phyloP scores from a whole-genome alignment of 2,797 vertebrate genomes.

The Micrastur ruficollis region DNA sequence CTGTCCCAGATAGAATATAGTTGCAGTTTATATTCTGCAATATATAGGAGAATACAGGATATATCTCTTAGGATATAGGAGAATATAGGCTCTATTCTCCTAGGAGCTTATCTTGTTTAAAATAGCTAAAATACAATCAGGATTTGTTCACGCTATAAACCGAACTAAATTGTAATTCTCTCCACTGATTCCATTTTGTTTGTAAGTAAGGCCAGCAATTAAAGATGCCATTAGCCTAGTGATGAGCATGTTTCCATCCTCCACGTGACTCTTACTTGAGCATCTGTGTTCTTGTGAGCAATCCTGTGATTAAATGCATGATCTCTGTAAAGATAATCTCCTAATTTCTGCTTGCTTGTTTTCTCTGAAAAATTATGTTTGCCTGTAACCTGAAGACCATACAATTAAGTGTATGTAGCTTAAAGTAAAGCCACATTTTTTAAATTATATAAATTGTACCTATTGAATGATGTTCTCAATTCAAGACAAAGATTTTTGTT shows the following conservation, averaged over 20 bases:
- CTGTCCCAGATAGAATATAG: neutral
- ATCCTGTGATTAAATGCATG: slow-evolving; percentile 1
- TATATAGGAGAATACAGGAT: neutral
- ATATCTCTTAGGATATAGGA: neutral
- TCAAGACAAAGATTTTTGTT: neutral
- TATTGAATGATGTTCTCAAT: neutral
- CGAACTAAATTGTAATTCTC: neutral
- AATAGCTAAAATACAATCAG: neutral
- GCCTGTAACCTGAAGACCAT: neutral
- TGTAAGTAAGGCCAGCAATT: slow-evolving; percentile 23
- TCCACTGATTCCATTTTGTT: neutral
- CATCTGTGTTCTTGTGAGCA: slow-evolving; percentile 25
- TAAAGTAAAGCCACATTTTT: neutral
- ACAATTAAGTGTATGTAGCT: neutral
- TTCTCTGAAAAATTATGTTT: neutral
- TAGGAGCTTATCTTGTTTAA: neutral
- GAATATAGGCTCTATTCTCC: neutral
- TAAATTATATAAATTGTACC: neutral
- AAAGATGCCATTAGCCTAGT: neutral
- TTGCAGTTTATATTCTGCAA: neutral
- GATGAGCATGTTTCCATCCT: neutral
- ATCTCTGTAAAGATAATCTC: neutral
- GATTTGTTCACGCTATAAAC: neutral
- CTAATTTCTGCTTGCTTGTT: neutral
- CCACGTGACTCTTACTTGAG: neutral